Conservation (phyloP, 2,113 vertebrate genomes). For the Petroica traversi region DNA sequence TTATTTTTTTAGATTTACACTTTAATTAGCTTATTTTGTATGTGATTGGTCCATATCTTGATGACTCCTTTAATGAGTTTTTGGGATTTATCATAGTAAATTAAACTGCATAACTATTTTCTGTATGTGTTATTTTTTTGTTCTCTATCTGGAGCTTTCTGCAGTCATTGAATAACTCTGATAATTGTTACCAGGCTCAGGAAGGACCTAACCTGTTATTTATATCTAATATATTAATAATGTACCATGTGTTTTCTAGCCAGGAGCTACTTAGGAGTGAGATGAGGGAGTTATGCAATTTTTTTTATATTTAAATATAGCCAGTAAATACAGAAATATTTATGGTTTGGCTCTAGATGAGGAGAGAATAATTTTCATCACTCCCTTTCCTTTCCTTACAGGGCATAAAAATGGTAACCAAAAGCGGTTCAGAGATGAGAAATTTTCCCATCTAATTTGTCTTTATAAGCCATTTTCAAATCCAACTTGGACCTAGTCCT, state of each 20-base stretch:
- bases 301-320: neutral
- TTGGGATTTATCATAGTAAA: neutral
- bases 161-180: neutral
- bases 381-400: conserved; percentile 2
- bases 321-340: conserved; percentile 3
- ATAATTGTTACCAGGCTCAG: neutral
- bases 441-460: neutral
- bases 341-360: neutral
- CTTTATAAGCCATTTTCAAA: neutral
- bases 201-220: neutral
- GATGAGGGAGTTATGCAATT: neutral
- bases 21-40: neutral
- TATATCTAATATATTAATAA: neutral
- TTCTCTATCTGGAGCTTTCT: neutral
- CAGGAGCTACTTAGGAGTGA: neutral
- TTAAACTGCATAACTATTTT: neutral
- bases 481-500: neutral
- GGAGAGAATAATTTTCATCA: neutral
- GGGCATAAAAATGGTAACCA: neutral
- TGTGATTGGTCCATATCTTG: neutral
- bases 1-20: neutral
- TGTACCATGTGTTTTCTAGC: neutral
- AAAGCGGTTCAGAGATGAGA: neutral
- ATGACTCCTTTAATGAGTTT: neutral
- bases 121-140: neutral